Percentiles rank a stretch among this genome's conserved stretches.
Evolutionary conservation across 2,888 invertebrate species (phyloP).

Genomic region (Zeuzera pyrina): DNA sequence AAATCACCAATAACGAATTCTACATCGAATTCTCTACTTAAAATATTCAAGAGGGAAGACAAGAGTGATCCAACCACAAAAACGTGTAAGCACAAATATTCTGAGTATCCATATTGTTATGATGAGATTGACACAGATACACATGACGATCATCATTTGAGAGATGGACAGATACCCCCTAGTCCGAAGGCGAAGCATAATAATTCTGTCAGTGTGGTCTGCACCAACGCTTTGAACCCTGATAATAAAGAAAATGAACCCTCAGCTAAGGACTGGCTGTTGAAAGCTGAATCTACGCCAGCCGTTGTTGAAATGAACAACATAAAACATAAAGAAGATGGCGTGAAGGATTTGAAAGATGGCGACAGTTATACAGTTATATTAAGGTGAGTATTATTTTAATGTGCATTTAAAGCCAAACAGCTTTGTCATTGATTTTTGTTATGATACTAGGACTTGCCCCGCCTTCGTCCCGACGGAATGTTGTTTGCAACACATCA

Average conservation of each 20-base stretch:
- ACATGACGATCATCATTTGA: slow-evolving; percentile 74
- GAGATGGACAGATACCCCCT: slow-evolving; percentile 54
- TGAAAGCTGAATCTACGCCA: slow-evolving; percentile 44
- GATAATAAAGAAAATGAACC: slow-evolving; percentile 54
- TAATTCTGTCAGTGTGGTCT: slow-evolving; percentile 63
- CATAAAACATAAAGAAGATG: slow-evolving; percentile 60
- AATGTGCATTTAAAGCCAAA: neutral
- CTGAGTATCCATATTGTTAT: slow-evolving; percentile 91
- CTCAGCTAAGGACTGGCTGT: slow-evolving; percentile 55
- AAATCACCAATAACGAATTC: slow-evolving; percentile 55
- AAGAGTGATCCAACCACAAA: slow-evolving; percentile 71
- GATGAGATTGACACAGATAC: slow-evolving; percentile 86
- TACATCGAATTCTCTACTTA: slow-evolving; percentile 53
- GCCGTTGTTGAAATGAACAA: slow-evolving; percentile 64
- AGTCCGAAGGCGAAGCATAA: slow-evolving; percentile 62
- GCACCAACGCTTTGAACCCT: slow-evolving; percentile 51
- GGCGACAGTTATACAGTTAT: slow-evolving; percentile 85
- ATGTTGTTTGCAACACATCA: too few species aligned
- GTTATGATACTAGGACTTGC: slow-evolving; percentile 2
- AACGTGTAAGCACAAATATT: slow-evolving; percentile 89
- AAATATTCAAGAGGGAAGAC: slow-evolving; percentile 57
- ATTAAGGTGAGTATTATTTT: slow-evolving; percentile 60
- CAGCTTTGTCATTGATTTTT: slow-evolving; percentile 1
- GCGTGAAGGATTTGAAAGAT: slow-evolving; percentile 65
- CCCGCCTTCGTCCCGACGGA: slow-evolving; percentile 1